phyloP scores from a whole-genome alignment of 2,113 vertebrate species.

The Stegastes partitus region DNA sequence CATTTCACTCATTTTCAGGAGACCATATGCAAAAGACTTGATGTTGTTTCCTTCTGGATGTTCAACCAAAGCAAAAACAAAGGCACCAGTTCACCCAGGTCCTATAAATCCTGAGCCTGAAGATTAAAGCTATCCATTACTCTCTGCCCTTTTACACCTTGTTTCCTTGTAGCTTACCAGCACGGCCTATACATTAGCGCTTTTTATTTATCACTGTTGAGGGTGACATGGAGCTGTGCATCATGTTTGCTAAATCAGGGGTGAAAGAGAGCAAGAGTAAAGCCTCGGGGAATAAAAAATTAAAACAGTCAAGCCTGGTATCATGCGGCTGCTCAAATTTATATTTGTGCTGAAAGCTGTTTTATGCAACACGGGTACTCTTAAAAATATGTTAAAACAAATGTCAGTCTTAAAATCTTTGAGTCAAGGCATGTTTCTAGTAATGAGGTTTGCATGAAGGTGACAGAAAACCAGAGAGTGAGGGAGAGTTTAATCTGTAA shows the following conservation, averaged over 20 bases:
- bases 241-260: slow-evolving; percentile 47
- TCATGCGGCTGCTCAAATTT: slow-evolving; percentile 22
- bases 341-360: slow-evolving; percentile 11
- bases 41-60: slow-evolving; percentile 9
- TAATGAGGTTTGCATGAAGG: neutral
- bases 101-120: slow-evolving; percentile 15
- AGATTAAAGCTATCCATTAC: slow-evolving; percentile 36
- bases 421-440: neutral
- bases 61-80: slow-evolving; percentile 24
- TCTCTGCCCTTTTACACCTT: slow-evolving; percentile 29
- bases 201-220: slow-evolving; percentile 36
- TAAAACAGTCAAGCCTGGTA: slow-evolving; percentile 27
- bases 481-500: neutral
- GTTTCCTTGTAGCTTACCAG: slow-evolving; percentile 26
- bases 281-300: slow-evolving; percentile 34
- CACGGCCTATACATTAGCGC: slow-evolving; percentile 4
- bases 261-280: slow-evolving; percentile 30
- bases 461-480: neutral
- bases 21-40: neutral
- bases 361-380: slow-evolving; percentile 19
- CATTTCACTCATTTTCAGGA: slow-evolving; percentile 9
- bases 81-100: slow-evolving; percentile 7
- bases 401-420: neutral
- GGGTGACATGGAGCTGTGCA: slow-evolving; percentile 26
- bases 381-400: slow-evolving; percentile 8